Conservation (phyloP, 2,797 vertebrate species). For the Aplochiton taeniatus region DNA sequence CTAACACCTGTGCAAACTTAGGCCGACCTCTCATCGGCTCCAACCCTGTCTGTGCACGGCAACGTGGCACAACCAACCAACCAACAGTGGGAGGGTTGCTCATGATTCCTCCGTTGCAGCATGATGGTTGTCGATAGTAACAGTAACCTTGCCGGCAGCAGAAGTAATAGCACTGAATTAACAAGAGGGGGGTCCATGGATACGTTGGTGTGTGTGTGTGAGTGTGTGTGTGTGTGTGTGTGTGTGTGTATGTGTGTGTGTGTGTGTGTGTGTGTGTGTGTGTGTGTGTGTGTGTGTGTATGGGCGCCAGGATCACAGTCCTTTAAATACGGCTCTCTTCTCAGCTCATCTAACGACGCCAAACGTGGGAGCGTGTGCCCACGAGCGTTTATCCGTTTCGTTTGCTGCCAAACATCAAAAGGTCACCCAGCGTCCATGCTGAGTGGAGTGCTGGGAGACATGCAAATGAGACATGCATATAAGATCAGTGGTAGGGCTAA, state of each 20-base stretch:
- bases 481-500: conserved; percentile 69
- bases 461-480: conserved; percentile 68
- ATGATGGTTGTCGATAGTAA: background rate
- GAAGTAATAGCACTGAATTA: background rate
- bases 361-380: conserved; percentile 46
- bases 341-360: conserved; percentile 44
- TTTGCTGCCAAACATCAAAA: conserved; percentile 69
- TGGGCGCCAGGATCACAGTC: conserved; percentile 24
- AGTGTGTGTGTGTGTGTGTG: conserved; percentile 39
- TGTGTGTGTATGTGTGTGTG: conserved; percentile 11
- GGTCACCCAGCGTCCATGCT: conserved; percentile 62
- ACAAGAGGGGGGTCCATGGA: no score
- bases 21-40: no score
- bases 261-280: no score
- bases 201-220: conserved; percentile 9
- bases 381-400: conserved; percentile 45
- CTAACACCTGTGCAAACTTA: no score
- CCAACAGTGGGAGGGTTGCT: conserved; percentile 16
- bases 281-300: conserved; percentile 42
- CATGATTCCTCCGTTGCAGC: conserved; percentile 4
- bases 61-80: background rate
- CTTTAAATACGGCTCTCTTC: conserved; percentile 28
- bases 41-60: no score
- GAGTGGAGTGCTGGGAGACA: conserved; percentile 65
- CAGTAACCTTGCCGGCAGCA: background rate